These are phyloP conservation scores for Lamellibrachia satsuma DNA, from an alignment of 2,888 invertebrate genomes.

Conservation along the genomic window DNA sequence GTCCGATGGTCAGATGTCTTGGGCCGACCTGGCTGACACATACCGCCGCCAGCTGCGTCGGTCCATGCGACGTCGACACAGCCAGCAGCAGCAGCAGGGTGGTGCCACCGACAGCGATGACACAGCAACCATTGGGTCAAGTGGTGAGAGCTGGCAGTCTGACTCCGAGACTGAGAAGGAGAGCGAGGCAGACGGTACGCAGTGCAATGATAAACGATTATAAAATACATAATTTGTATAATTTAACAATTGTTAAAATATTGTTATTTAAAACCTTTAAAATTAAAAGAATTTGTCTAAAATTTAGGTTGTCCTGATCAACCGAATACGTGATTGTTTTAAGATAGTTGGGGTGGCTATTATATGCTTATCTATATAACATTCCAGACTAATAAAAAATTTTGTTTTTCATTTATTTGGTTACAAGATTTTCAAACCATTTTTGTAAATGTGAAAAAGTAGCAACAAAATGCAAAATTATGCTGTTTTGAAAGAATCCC, in stretches of 20 bases:
- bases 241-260: neutral
- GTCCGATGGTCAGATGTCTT: constrained; percentile 37
- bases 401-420: too few species aligned
- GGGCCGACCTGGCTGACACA: constrained; percentile 35
- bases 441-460: too few species aligned
- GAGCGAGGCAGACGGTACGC: constrained; percentile 25
- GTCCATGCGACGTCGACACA: constrained; percentile 22
- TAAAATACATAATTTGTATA: neutral
- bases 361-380: too few species aligned
- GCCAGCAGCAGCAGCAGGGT: constrained; percentile 18
- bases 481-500: too few species aligned
- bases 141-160: constrained; percentile 40
- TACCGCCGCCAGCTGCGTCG: constrained; percentile 17
- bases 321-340: too few species aligned
- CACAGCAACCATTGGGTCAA: constrained; percentile 35
- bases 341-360: too few species aligned
- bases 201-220: constrained; percentile 21
- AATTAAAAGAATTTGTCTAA: too few species aligned
- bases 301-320: too few species aligned
- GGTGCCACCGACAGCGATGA: constrained; percentile 31
- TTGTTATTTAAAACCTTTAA: neutral
- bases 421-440: too few species aligned
- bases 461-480: too few species aligned
- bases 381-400: too few species aligned
- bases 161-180: constrained; percentile 40